Conservation (phyloP, 2,797 vertebrate genomes). For the Muscicapa comitata region DNA sequence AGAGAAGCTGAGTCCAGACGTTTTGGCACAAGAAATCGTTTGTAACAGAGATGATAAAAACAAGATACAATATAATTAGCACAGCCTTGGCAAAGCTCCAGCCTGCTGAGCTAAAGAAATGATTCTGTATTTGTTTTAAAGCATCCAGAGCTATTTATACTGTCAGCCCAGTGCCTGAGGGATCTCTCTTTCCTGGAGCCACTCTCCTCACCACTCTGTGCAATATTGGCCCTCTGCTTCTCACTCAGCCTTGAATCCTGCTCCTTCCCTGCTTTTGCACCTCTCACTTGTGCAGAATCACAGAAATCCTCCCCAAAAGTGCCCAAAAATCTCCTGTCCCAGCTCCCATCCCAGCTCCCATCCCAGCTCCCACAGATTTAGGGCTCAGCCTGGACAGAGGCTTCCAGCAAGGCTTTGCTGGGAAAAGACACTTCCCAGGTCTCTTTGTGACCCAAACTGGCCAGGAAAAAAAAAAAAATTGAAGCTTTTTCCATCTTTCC, state of each 20-base stretch:
- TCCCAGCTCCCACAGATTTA: not conserved
- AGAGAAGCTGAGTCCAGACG: not conserved
- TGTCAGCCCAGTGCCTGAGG: not conserved
- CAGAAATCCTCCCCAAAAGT: accelerated
- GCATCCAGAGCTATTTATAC: not conserved
- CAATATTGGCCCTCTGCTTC: not conserved
- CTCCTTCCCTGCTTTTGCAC: not conserved
- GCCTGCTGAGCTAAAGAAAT: not conserved
- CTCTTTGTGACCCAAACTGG: not conserved
- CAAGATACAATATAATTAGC: slow-evolving; percentile 10
- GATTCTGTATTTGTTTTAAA: not conserved
- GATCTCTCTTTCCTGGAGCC: not conserved
- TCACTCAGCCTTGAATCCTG: not conserved
- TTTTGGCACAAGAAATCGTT: not conserved
- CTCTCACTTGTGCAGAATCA: not conserved
- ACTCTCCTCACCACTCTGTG: not conserved
- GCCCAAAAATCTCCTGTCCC: accelerated
- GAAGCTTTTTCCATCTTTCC: not conserved
- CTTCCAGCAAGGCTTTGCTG: not conserved
- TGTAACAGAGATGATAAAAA: not conserved
- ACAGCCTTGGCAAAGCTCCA: not conserved
- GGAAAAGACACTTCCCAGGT: not conserved
- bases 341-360: not conserved
- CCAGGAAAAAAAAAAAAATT: not conserved
- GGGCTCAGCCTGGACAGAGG: not conserved